Base-by-base conservation (phyloP, 2,113 vertebrate genomes). In the Pampusana beccarii region DNA sequence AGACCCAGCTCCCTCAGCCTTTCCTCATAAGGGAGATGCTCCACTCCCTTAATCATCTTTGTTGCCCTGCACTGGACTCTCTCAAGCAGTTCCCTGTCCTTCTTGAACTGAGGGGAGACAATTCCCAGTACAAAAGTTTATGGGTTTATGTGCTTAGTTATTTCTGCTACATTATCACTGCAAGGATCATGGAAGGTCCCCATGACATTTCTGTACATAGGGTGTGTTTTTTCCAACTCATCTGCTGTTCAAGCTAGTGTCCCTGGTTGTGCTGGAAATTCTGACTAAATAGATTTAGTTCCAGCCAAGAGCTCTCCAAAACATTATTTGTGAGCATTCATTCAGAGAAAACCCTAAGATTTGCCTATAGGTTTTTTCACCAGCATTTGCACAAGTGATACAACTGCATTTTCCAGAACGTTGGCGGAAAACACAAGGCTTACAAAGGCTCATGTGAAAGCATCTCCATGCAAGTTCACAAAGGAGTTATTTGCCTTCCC, bases 231-330 rank as follows among this genome's bases (percentile, higher is more conserved):
- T 92, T 69, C 91, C 91, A 84, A 2, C 54, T 89, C 84, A 79
- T 74, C 65, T 75, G 66, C 65, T 62, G 53, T 21, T 88, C 66
- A 67, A 18, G 56, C 51, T 81, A 50, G 18, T 40, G 66, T 71
- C 84, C 56, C 67, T 58, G 86, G 34, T 57, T 86, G 36, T 54
- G 73, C 46, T 93, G 96, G 96, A 96, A 96, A 95, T 89, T 95
- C 83, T 95, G 96, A 96, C 71, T 73, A 70, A 38, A 46, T 19
- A 44, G 40, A 40, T 69, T 83, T 77, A 70, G 56, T 88, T 96
- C 56, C 75, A 74, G 60, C 24, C 85, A 64, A 94, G 64, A 88
- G 67, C 72, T 90, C 85, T 58, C 78, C 75, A 80, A 93, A 94
- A 60, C 50, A 14, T 58, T 50, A 8, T 80, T 80, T 82, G 46